A percentile compares a stretch with the other conserved stretches of the same genome.
Evolutionary conservation across 2,888 invertebrate genomes (phyloP).

Genomic region (Liodrosophila aerea): DNA sequence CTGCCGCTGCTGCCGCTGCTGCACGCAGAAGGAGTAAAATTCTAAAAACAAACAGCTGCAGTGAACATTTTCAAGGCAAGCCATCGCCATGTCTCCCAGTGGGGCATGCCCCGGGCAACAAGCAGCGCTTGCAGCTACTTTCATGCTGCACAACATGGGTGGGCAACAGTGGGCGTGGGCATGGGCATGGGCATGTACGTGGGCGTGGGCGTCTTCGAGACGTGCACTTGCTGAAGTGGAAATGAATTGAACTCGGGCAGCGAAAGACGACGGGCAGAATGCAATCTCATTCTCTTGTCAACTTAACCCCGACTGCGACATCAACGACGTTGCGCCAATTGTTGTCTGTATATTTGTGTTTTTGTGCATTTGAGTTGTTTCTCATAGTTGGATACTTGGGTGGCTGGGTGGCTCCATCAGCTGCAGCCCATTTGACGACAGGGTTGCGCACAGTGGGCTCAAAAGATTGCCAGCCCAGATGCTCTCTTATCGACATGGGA

Average conservation of each 20-base stretch:
- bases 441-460: too few relatives aligned
- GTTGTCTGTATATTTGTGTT: slow-evolving; percentile 47
- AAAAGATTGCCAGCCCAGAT: neutral
- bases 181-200: neutral
- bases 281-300: slow-evolving; percentile 77
- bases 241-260: slow-evolving; percentile 79
- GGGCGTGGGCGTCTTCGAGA: slow-evolving; percentile 52
- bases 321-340: slow-evolving; percentile 58
- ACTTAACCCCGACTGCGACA: slow-evolving; percentile 71
- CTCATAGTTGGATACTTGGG: slow-evolving; percentile 14
- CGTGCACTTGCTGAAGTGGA: slow-evolving; percentile 80
- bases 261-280: slow-evolving; percentile 50
- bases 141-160: slow-evolving; percentile 37
- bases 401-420: neutral
- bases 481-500: too few relatives aligned
- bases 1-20: slow-evolving; percentile 10
- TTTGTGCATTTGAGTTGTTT: slow-evolving; percentile 36
- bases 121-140: slow-evolving; percentile 71
- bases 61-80: slow-evolving; percentile 65
- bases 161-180: neutral
- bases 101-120: slow-evolving; percentile 44
- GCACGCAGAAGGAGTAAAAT: slow-evolving; percentile 51
- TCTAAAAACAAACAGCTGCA: slow-evolving; percentile 62
- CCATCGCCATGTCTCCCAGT: slow-evolving; percentile 36
- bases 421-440: too few relatives aligned